A percentile compares a stretch with the other conserved stretches of the same genome.
These are phyloP conservation scores for Capra hircus DNA, from an alignment of 2,113 vertebrate genomes.

Conservation along the genomic window DNA sequence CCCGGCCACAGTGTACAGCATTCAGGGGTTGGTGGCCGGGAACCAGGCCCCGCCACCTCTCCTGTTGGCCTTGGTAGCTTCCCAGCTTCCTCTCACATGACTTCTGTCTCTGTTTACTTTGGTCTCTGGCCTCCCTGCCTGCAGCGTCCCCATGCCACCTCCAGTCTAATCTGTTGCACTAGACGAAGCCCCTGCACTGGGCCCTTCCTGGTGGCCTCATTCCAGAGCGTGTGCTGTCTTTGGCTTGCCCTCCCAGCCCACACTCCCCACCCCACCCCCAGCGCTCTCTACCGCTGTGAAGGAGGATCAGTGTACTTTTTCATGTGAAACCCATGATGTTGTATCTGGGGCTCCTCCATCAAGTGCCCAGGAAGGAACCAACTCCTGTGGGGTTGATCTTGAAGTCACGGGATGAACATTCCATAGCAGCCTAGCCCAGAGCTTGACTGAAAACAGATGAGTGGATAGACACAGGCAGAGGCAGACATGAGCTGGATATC, in stretches of 20 bases:
- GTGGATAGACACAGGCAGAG: background rate
- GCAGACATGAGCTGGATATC: background rate
- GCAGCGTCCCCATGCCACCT: background rate
- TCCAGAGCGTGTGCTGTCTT: background rate
- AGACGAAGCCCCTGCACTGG: background rate
- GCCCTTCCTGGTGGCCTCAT: background rate
- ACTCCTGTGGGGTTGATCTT: background rate
- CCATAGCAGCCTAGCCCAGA: background rate
- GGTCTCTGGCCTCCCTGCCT: background rate
- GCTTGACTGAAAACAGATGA: background rate
- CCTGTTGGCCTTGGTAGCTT: background rate
- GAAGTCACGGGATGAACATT: background rate
- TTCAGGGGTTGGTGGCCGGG: background rate
- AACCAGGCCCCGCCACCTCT: background rate
- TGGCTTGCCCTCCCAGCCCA: background rate
- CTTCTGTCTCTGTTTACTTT: slow-evolving; percentile 12
- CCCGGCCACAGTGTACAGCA: too few relatives aligned
- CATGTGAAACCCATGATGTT: background rate
- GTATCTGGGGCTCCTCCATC: background rate
- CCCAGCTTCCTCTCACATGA: background rate
- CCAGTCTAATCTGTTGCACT: background rate
- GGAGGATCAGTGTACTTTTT: background rate
- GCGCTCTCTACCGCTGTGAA: background rate
- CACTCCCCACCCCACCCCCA: fast-evolving
- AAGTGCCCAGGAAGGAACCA: background rate